Base-by-base conservation (phyloP, 2,113 vertebrate genomes). In the Trinectes maculatus region DNA sequence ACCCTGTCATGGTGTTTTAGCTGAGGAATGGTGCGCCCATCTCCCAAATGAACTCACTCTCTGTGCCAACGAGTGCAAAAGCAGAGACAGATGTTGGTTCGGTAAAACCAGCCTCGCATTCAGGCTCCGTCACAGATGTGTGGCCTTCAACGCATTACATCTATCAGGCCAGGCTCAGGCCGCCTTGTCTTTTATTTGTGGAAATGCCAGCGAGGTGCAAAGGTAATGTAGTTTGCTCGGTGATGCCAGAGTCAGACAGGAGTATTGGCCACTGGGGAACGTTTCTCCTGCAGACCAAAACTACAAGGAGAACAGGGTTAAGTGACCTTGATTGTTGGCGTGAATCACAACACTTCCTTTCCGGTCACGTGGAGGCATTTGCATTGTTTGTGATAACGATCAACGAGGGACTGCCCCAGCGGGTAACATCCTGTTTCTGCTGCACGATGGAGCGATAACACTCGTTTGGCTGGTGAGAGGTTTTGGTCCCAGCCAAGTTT, bases 1-100 rank as follows among this genome's bases (percentile, higher is more conserved):
- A 78, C 46, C 47, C 55, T 70, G 78, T 82, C 68, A 65, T 66
- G 54, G 58, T 63, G 57, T 67, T 79, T 82, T 58, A 72, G 61
- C 51, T 3, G 21, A 77, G 40, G 48, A 79, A 51, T 54, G 31
- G 61, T 8, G 34, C 67, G 64, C 74, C 77, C 68, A 57, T 55
- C 65, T 34, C 61, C 68, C 40, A 61, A 68, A 65, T 85, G 34
- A 76, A 79, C 61, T 68, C 26, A 62, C 79, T 68, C 61, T 79
- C 49, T 43, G 3, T 59, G 31, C 26, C 59, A 34, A 18, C 11
- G 37, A 39, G 58, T 7, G 39, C 46, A 24, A 33, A 48, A 34
- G 53, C 58, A 52, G 29, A 75, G 67, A 76, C 55, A 33, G 73
- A 80, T 70, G 73, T 26, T 34, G 36, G 37, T n/a, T n/a, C n/a